phyloP scores from a whole-genome alignment of 2,113 vertebrate species.

The Ovis aries region DNA sequence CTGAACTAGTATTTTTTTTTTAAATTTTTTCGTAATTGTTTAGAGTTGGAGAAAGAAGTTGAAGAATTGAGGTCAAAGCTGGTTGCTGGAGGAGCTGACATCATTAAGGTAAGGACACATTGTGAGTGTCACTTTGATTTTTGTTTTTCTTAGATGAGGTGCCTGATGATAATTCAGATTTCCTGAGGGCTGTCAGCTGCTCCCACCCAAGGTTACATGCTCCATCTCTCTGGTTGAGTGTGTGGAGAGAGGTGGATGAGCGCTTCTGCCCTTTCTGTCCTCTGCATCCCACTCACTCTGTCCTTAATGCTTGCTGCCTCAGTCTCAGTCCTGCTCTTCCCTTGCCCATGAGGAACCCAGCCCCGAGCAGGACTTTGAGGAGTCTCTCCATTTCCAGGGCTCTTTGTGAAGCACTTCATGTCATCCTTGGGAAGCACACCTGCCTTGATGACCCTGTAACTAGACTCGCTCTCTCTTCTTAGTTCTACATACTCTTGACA shows the following conservation, averaged over 20 bases:
- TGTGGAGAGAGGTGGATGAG: neutral
- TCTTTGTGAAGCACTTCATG: neutral
- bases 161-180: neutral
- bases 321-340: neutral
- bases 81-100: constrained; percentile 77
- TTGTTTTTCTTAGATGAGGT: neutral
- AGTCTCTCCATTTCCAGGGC: neutral
- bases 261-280: neutral
- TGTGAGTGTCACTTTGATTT: neutral
- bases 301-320: neutral
- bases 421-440: neutral
- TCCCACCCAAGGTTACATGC: neutral
- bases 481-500: neutral
- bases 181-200: neutral
- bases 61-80: constrained; percentile 83
- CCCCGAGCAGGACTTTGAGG: neutral
- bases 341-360: neutral
- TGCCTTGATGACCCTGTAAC: neutral
- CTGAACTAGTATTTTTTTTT: constrained; percentile 11
- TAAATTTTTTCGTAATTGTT: neutral
- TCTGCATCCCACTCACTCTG: neutral
- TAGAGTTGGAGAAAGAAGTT: constrained; percentile 93
- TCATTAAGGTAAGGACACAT: constrained; percentile 87
- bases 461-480: neutral
- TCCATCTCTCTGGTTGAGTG: neutral